These are phyloP conservation scores for Nymphalis io DNA, from an alignment of 1,140 invertebrate genomes.

Conservation along the genomic window DNA sequence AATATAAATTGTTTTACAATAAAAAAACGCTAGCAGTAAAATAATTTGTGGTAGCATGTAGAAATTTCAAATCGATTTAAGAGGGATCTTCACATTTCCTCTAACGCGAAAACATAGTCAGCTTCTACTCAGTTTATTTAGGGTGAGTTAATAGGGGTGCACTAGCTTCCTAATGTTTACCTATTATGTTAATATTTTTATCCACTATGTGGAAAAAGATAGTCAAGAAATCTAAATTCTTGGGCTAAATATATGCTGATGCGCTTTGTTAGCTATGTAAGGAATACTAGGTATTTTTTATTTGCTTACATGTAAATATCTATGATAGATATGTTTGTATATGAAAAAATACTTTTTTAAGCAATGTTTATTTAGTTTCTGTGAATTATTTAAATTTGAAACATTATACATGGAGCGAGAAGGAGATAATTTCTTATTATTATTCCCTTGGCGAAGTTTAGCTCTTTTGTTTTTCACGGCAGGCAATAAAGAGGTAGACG, in stretches of 20 bases:
- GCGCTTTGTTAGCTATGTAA: too few species aligned
- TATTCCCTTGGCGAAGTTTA: conserved; percentile 67
- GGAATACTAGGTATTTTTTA: too few species aligned
- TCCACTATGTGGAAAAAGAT: neutral
- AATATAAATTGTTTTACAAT: neutral
- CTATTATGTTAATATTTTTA: conserved; percentile 13
- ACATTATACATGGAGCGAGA: conserved; percentile 19
- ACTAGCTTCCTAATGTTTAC: conserved; percentile 12
- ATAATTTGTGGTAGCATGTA: neutral
- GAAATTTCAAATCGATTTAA: conserved; percentile 3
- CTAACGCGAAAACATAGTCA: conserved; percentile 19
- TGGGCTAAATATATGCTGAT: too few species aligned
- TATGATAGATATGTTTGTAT: too few species aligned
- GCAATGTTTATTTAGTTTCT: neutral
- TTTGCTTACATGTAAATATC: too few species aligned
- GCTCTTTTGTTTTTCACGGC: conserved; percentile 70
- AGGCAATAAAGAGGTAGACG: conserved; percentile 74
- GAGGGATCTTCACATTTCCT: conserved; percentile 12
- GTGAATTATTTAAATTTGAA: conserved; percentile 14
- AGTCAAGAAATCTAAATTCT: too few species aligned
- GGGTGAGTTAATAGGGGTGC: conserved; percentile 27
- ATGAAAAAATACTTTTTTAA: too few species aligned
- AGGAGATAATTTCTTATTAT: conserved; percentile 70
- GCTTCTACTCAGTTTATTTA: conserved; percentile 20
- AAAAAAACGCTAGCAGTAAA: neutral